Percentiles rank a stretch among this genome's conserved stretches.
Evolutionary conservation across 2,797 vertebrate genomes (phyloP).

Genomic region (Thripadectes ignobilis): DNA sequence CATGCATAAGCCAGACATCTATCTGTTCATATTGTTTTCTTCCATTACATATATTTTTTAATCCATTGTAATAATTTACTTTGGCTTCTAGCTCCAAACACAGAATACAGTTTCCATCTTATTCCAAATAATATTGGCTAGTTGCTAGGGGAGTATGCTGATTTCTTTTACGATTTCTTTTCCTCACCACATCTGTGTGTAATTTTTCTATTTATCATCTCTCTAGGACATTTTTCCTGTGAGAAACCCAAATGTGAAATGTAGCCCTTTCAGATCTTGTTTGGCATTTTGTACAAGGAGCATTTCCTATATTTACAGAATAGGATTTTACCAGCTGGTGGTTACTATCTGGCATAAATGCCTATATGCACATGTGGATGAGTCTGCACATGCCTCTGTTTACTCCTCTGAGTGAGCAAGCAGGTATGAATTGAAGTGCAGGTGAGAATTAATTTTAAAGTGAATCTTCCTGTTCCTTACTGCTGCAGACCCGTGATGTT

Average conservation of each 20-base stretch:
- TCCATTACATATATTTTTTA: constrained; percentile 26
- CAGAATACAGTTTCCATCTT: not conserved
- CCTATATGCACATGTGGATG: not conserved
- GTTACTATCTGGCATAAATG: not conserved
- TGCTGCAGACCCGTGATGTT: not conserved
- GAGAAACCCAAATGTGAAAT: constrained; percentile 14
- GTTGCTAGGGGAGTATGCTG: constrained; percentile 34
- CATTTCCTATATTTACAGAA: constrained; percentile 63
- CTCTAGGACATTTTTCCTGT: constrained; percentile 23
- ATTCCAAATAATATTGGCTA: constrained; percentile 53
- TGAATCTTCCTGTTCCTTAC: not conserved
- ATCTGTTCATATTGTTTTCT: constrained; percentile 12
- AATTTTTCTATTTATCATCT: constrained; percentile 56
- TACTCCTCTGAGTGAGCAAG: not conserved
- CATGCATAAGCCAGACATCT: not conserved
- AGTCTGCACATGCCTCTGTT: not conserved
- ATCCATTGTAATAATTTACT: constrained; percentile 39
- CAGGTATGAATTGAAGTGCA: not conserved
- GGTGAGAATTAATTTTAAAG: not conserved
- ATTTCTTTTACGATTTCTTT: not conserved
- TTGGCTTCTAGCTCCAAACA: constrained; percentile 14
- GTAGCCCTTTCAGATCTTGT: constrained; percentile 17
- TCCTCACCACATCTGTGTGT: constrained; percentile 7
- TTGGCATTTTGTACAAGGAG: constrained; percentile 39
- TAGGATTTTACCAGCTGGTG: constrained; percentile 3